phyloP scores from a whole-genome alignment of 1,140 invertebrate species.

The Drosophila obscura region DNA sequence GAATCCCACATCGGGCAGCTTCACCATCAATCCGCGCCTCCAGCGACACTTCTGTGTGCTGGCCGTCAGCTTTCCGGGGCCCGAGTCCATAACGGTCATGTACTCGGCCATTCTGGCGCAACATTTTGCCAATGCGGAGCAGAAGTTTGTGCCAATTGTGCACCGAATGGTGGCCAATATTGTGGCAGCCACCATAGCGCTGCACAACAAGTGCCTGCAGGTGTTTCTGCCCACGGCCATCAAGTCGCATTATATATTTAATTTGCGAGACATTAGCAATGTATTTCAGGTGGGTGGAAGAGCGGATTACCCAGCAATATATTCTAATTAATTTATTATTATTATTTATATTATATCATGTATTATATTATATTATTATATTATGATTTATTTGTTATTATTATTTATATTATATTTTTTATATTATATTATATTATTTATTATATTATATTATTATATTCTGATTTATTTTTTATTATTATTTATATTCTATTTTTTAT shows the following conservation, averaged over 20 bases:
- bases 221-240: slow-evolving; percentile 96
- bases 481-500: no score
- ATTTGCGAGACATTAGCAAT: slow-evolving; percentile 96
- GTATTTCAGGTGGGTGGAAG: slow-evolving; percentile 89
- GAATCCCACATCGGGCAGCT: slow-evolving; percentile 98
- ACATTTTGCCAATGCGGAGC: slow-evolving; percentile 92
- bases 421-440: no score
- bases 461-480: no score
- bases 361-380: no score
- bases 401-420: no score
- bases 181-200: slow-evolving; percentile 91
- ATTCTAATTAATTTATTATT: no score
- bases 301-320: no score
- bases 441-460: no score
- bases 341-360: no score
- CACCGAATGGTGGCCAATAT: slow-evolving; percentile 88
- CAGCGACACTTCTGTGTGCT: slow-evolving; percentile 98
- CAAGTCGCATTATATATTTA: slow-evolving; percentile 99
- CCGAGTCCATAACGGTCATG: slow-evolving; percentile 94
- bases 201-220: slow-evolving; percentile 93
- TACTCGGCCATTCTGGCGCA: slow-evolving; percentile 94
- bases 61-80: slow-evolving; percentile 95
- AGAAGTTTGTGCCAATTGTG: slow-evolving; percentile 89
- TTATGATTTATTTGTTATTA: no score
- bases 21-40: slow-evolving; percentile 96